phyloP scores from a whole-genome alignment of 2,888 invertebrate genomes.

The Seira sanloemensis region DNA sequence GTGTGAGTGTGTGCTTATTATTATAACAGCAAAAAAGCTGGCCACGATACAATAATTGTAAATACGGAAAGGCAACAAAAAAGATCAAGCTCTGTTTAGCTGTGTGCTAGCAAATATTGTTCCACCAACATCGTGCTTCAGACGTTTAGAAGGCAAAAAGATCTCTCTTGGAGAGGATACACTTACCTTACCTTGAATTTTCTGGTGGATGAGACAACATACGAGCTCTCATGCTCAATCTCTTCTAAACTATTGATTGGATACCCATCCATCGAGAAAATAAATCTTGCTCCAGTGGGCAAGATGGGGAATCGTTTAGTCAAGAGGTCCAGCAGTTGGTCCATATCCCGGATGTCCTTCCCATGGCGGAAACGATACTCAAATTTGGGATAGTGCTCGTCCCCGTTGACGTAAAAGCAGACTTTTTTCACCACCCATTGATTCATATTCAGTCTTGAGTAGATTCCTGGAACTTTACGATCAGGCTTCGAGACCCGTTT shows the following conservation, averaged over 20 bases:
- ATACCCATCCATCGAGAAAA: slow-evolving; percentile 94
- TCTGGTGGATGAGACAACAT: slow-evolving; percentile 94
- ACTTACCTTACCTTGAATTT: slow-evolving; percentile 87
- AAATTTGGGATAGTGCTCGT: slow-evolving; percentile 92
- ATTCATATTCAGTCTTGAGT: slow-evolving; percentile 70
- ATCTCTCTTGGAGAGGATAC: slow-evolving; percentile 22
- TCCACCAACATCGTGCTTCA: background rate
- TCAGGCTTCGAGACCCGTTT: background rate
- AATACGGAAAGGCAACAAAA: background rate
- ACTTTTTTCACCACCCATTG: slow-evolving; percentile 92
- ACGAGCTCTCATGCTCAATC: slow-evolving; percentile 92
- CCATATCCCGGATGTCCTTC: slow-evolving; percentile 89
- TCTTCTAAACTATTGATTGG: slow-evolving; percentile 90
- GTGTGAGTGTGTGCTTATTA: no score
- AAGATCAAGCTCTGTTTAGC: background rate
- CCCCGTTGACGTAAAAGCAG: slow-evolving; percentile 95
- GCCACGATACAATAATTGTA: background rate
- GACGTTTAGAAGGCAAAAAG: slow-evolving; percentile 19
- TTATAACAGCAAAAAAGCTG: no score
- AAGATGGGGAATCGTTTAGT: slow-evolving; percentile 88
- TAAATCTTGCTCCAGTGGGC: slow-evolving; percentile 91
- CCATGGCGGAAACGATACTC: slow-evolving; percentile 93
- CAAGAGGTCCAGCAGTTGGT: slow-evolving; percentile 89
- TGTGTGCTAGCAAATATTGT: background rate
- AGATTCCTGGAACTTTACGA: slow-evolving; percentile 62